phyloP scores from a whole-genome alignment of 2,888 invertebrate species.

The Torymus tubicola region DNA sequence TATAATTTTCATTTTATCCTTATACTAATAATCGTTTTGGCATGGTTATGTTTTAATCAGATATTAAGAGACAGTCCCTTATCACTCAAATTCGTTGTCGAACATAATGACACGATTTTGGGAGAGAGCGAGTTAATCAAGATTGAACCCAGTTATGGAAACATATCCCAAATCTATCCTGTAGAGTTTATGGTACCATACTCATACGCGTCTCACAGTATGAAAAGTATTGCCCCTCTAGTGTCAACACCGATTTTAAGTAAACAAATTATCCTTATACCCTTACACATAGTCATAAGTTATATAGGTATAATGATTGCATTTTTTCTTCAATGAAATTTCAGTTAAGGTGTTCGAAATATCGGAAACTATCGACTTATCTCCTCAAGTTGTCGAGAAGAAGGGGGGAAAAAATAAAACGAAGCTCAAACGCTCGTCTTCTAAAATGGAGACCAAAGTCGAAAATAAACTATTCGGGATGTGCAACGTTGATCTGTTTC shows the following conservation, averaged over 20 bases:
- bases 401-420: constrained; percentile 6
- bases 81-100: constrained; percentile 59
- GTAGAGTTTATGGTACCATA: constrained; percentile 62
- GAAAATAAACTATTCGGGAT: constrained; percentile 60
- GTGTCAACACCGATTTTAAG: constrained; percentile 67
- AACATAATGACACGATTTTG: constrained; percentile 62
- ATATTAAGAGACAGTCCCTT: constrained; percentile 56
- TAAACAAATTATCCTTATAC: constrained; percentile 49
- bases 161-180: constrained; percentile 31
- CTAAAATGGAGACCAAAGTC: not conserved
- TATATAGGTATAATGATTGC: too few species aligned
- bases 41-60: constrained; percentile 6
- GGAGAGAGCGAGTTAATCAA: constrained; percentile 62
- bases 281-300: too few species aligned
- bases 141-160: constrained; percentile 60
- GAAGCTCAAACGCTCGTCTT: not conserved
- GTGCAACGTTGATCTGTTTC: constrained; percentile 68
- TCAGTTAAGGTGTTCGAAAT: constrained; percentile 49
- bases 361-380: constrained; percentile 12
- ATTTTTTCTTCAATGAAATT: too few species aligned
- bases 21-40: too few species aligned
- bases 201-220: constrained; percentile 51
- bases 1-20: too few species aligned
- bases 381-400: not conserved
- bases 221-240: constrained; percentile 55